These are phyloP conservation scores for Polypterus bichir DNA, from an alignment of 2,113 vertebrate genomes.

Conservation along the genomic window DNA sequence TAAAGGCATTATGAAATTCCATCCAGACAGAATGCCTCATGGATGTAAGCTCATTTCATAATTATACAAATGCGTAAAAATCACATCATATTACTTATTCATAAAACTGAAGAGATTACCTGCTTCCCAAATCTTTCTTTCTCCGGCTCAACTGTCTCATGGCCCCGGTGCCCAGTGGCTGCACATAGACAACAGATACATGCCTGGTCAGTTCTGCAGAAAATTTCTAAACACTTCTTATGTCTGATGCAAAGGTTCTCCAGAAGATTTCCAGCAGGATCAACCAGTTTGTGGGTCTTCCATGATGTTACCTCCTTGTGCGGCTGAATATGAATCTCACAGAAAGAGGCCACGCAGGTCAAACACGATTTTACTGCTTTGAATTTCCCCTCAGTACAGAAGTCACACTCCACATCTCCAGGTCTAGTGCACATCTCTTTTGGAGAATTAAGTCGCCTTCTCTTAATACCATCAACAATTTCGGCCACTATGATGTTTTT, in stretches of 20 bases:
- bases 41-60: too few relatives aligned
- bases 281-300: constrained; percentile 14
- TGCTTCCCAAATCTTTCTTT: background rate
- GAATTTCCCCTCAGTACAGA: background rate
- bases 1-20: too few relatives aligned
- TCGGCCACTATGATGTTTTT: constrained; percentile 27
- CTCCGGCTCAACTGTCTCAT: constrained; percentile 2
- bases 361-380: constrained; percentile 29
- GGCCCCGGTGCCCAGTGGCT: constrained; percentile 7
- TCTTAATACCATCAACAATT: constrained; percentile 25
- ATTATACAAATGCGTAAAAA: too few relatives aligned
- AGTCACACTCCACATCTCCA: constrained; percentile 14
- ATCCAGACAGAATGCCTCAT: too few relatives aligned
- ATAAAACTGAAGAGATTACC: background rate
- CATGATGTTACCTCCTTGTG: constrained; percentile 11
- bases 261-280: background rate
- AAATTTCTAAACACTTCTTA: constrained; percentile 13
- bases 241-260: constrained; percentile 11
- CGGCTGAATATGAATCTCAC: constrained; percentile 16
- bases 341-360: constrained; percentile 33
- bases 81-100: too few relatives aligned
- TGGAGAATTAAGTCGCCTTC: constrained; percentile 10
- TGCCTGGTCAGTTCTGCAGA: constrained; percentile 15
- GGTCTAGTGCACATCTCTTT: background rate
- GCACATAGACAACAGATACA: constrained; percentile 12